phyloP scores from a whole-genome alignment of 2,113 vertebrate species.

The Micronycteris hirsuta region DNA sequence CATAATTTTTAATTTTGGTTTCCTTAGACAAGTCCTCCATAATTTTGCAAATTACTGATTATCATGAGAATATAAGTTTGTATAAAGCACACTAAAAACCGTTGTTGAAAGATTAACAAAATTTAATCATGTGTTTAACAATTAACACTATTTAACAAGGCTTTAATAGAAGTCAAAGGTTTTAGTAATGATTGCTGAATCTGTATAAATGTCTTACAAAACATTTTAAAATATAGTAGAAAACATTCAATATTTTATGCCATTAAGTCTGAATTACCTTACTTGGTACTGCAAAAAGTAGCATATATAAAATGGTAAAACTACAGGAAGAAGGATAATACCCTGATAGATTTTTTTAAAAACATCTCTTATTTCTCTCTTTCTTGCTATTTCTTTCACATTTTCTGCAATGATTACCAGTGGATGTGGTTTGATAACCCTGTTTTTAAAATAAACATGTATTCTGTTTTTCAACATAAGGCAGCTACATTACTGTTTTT shows the following conservation, averaged over 20 bases:
- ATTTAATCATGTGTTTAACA: neutral
- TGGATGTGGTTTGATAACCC: neutral
- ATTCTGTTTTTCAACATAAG: neutral
- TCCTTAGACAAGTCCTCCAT: neutral
- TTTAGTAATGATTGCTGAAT: neutral
- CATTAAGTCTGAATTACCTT: neutral
- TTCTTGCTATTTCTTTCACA: neutral
- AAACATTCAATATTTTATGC: neutral
- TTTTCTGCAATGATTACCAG: neutral
- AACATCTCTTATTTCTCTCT: neutral
- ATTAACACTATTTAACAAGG: neutral
- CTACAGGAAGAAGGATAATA: neutral
- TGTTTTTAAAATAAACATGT: conserved; percentile 4
- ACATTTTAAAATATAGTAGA: neutral
- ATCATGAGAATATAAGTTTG: neutral
- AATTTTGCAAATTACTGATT: neutral
- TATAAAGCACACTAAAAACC: neutral
- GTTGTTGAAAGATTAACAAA: neutral
- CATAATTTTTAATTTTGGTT: neutral
- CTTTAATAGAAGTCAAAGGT: neutral
- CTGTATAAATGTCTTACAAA: neutral
- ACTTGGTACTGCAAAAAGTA: neutral
- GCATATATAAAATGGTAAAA: neutral
- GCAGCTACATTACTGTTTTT: no score
- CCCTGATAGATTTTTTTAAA: neutral